phyloP scores from a whole-genome alignment of 2,797 vertebrate genomes.

The Epinephelus malabaricus region DNA sequence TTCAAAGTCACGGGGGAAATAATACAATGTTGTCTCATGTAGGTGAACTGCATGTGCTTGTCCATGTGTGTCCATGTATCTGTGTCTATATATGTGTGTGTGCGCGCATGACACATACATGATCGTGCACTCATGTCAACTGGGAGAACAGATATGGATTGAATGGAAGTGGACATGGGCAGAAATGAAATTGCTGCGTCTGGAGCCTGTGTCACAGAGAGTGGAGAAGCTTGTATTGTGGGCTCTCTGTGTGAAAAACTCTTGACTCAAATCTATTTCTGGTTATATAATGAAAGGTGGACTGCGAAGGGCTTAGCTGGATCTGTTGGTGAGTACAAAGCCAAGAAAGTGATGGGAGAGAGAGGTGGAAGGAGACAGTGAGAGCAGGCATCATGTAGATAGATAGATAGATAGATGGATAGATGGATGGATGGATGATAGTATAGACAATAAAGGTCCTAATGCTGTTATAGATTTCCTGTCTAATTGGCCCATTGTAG shows the following conservation, averaged over 20 bases:
- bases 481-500: constrained; percentile 19
- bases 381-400: constrained; percentile 22
- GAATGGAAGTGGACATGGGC: constrained; percentile 63
- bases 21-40: constrained; percentile 70
- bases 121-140: constrained; percentile 53
- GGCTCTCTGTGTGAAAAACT: constrained; percentile 62
- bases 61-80: constrained; percentile 32
- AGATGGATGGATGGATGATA: constrained; percentile 11
- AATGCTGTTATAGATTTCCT: constrained; percentile 32
- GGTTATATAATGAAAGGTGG: constrained; percentile 78
- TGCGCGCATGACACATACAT: constrained; percentile 41
- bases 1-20: constrained; percentile 77
- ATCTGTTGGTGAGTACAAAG: constrained; percentile 56
- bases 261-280: constrained; percentile 77
- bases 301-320: constrained; percentile 65
- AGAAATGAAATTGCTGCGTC: constrained; percentile 74
- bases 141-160: constrained; percentile 70
- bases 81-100: background rate
- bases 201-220: constrained; percentile 64
- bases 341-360: constrained; percentile 29
- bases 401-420: constrained; percentile 29
- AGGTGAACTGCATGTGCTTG: constrained; percentile 39
- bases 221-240: constrained; percentile 71
- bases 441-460: constrained; percentile 15
- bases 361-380: constrained; percentile 9